Conservation (phyloP, 2,797 vertebrate genomes). For the Nannoperca obscura region DNA sequence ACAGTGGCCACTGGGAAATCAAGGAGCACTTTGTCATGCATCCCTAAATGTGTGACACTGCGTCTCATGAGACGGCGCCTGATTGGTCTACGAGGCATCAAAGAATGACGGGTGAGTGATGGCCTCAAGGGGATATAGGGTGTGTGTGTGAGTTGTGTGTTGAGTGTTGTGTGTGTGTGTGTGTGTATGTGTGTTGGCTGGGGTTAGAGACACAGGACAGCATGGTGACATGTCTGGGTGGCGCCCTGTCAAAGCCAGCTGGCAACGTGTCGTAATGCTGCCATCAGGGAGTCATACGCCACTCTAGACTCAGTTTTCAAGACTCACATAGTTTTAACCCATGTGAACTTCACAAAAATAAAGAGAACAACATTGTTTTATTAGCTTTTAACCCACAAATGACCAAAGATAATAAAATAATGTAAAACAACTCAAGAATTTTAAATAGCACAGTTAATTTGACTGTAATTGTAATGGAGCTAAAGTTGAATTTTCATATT, state of each 20-base stretch:
- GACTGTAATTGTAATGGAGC: background rate
- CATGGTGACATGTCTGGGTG: slow-evolving; percentile 82
- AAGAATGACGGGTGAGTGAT: slow-evolving; percentile 86
- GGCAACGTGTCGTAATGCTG: slow-evolving; percentile 76
- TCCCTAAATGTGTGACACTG: slow-evolving; percentile 89
- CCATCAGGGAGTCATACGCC: slow-evolving; percentile 73
- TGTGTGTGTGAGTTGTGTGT: slow-evolving; percentile 63
- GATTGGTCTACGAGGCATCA: slow-evolving; percentile 87
- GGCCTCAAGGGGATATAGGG: slow-evolving; percentile 76
- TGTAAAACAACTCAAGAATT: slow-evolving; percentile 16
- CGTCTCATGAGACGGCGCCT: slow-evolving; percentile 84
- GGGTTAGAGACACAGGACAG: slow-evolving; percentile 83
- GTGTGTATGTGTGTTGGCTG: slow-evolving; percentile 48
- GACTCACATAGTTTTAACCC: slow-evolving; percentile 54
- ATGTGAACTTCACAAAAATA: slow-evolving; percentile 45
- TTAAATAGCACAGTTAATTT: background rate
- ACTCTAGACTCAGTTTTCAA: slow-evolving; percentile 59
- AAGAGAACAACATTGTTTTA: background rate
- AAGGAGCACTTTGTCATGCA: slow-evolving; percentile 90
- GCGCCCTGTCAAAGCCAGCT: slow-evolving; percentile 84
- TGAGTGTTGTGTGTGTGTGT: slow-evolving; percentile 49
- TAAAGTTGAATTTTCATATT: background rate
- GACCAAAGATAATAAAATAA: slow-evolving; percentile 25
- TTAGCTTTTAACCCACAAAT: slow-evolving; percentile 26
- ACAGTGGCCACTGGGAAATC: slow-evolving; percentile 89